Conservation (phyloP, 2,888 invertebrate genomes). For the Vesta saturnalis region DNA sequence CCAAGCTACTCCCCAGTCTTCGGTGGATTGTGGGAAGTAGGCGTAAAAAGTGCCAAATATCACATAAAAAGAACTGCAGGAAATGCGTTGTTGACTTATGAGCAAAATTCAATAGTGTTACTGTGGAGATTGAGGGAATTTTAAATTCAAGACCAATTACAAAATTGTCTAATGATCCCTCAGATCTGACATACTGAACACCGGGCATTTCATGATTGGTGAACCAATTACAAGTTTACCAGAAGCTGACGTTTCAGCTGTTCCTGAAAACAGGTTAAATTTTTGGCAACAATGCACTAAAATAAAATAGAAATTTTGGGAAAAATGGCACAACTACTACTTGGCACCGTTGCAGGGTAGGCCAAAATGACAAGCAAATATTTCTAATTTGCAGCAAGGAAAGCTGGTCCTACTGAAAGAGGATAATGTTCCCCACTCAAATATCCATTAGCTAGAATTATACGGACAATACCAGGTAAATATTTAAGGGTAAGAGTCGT, state of each 20-base stretch:
- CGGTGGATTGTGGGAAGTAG: constrained; percentile 1
- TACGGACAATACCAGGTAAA: background rate
- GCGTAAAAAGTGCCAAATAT: too few species aligned
- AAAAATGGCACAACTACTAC: background rate
- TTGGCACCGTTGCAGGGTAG: background rate
- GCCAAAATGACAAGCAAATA: background rate
- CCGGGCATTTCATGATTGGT: constrained; percentile 48
- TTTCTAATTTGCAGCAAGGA: background rate
- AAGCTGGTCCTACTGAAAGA: background rate
- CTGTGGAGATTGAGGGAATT: constrained; percentile 35
- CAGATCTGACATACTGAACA: constrained; percentile 37
- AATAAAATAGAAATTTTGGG: constrained; percentile 12
- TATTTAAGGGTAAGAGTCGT: constrained; percentile 1
- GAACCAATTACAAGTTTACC: constrained; percentile 40
- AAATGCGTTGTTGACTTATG: constrained; percentile 40
- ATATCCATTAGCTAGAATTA: background rate
- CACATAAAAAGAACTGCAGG: constrained; percentile 36
- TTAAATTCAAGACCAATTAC: constrained; percentile 40
- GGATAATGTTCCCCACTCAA: background rate
- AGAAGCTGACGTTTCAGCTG: constrained; percentile 25
- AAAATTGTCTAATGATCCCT: too few species aligned
- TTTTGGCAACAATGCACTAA: too few species aligned
- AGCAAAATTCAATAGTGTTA: constrained; percentile 45
- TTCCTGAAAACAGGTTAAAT: constrained; percentile 9
- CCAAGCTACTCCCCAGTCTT: too few species aligned